Percentiles rank a stretch among this genome's conserved stretches.
phyloP scores from a whole-genome alignment of 1,140 invertebrate genomes.

The Lepidurus packardi region DNA sequence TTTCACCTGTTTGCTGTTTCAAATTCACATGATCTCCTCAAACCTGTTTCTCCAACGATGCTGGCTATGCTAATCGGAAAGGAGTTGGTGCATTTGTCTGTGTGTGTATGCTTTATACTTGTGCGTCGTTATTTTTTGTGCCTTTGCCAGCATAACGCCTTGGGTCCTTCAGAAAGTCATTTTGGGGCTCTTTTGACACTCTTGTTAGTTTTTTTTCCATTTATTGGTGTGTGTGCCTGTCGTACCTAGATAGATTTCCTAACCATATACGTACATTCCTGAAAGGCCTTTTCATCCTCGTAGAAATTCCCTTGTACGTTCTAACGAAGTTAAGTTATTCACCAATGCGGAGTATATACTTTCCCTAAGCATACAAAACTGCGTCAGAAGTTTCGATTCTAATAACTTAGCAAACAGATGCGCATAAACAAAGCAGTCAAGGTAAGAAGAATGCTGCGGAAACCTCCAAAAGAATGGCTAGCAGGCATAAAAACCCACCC shows the following conservation, averaged over 20 bases:
- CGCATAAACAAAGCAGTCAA: slow-evolving; percentile 13
- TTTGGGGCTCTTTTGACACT: background rate
- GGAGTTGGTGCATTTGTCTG: too few relatives aligned
- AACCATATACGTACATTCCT: slow-evolving; percentile 1
- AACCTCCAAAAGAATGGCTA: background rate
- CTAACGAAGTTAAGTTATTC: background rate
- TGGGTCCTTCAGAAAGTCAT: background rate
- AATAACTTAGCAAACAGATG: background rate
- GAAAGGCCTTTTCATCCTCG: background rate
- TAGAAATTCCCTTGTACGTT: background rate
- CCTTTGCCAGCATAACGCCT: background rate
- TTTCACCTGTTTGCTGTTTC: background rate
- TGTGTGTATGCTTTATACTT: background rate
- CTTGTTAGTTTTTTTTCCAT: background rate
- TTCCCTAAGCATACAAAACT: background rate
- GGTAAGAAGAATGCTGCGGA: background rate
- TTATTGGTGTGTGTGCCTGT: background rate
- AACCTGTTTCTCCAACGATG: background rate
- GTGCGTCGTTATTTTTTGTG: background rate
- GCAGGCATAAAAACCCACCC: background rate
- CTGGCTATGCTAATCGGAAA: background rate
- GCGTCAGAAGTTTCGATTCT: background rate
- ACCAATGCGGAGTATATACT: background rate
- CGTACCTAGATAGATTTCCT: background rate
- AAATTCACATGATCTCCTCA: background rate